Evolutionary conservation across 2,888 invertebrate genomes (phyloP), one percentile per base, ranked within the genome.

Genomic region (Xanthia togata): DNA sequence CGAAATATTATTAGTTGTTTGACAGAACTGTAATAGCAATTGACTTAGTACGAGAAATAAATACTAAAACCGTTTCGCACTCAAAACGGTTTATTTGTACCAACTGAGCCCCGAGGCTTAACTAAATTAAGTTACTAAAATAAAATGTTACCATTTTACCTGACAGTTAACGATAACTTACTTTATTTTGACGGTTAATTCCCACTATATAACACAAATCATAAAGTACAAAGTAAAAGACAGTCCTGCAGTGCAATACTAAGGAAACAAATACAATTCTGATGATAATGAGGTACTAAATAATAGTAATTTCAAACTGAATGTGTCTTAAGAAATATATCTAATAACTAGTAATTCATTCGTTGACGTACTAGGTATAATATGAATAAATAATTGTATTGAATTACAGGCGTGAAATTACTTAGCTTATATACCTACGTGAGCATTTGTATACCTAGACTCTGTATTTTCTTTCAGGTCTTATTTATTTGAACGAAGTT

Each of bases 251-350:
- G 57, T 59, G 85, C 78, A 81, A 81, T 83, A 80, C 78, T 79
- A 77, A 77, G 83, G 82, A 87, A 90, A 87, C 81, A 88, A 87
- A 85, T 81, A 75, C 87, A 87, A 89, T 90, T 88, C 85, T 79
- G 76, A 89, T 89, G 87, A 85, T 89, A 90, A 90, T 90, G 73
- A 89, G 89, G 81, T 67, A 74, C 77, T 89, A 86, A 89, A 87
- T 90, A 89, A 90, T 87, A 89, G 89, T 89, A 79, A 89, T 89
- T 89, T 87, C 82, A 79, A 87, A 84, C 82, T 83, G 87, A 87
- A 88, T 82, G 85, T 89, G 87, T 82, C 87, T 70, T 79, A 81
- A 81, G 86, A 89, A 89, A 88, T 88, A 88, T 84, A 82, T 79
- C 60, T 87, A 83, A 89, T 84, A 79, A 87, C 68, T 85, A 68